A percentile compares a stretch with the other conserved stretches of the same genome.
phyloP scores from a whole-genome alignment of 1,140 invertebrate genomes.

The Chymomyza costata region DNA sequence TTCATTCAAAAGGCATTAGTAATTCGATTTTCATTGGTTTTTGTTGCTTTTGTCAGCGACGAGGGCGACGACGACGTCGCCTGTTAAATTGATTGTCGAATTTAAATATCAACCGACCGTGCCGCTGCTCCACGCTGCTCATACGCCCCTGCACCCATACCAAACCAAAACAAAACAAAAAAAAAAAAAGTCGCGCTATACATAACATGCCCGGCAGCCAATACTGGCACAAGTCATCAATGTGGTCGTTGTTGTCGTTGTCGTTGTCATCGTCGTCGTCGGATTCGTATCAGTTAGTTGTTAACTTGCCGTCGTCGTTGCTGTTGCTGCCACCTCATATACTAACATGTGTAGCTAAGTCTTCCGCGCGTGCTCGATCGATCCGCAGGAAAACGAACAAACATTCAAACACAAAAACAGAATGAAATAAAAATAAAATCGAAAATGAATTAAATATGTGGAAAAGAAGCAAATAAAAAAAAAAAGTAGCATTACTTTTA shows the following conservation, averaged over 20 bases:
- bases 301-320: conserved; percentile 51
- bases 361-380: conserved; percentile 29
- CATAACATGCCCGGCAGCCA: not conserved
- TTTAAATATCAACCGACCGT: conserved; percentile 64
- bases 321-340: not conserved
- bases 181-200: too few species aligned
- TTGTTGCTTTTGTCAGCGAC: conserved; percentile 14
- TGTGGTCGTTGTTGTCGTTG: too few species aligned
- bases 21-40: conserved; percentile 63
- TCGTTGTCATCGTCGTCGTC: too few species aligned
- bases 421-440: conserved; percentile 25
- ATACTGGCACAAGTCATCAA: not conserved
- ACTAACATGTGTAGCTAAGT: too few species aligned
- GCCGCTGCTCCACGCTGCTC: not conserved
- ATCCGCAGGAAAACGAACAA: not conserved
- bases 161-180: too few species aligned
- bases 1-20: conserved; percentile 65
- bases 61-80: conserved; percentile 53
- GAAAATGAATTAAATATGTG: conserved; percentile 28
- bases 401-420: conserved; percentile 11
- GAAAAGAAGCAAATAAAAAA: too few species aligned
- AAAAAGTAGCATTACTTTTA: conserved; percentile 49
- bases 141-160: too few species aligned
- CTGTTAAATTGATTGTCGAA: conserved; percentile 66
- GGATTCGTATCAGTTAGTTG: conserved; percentile 65